Base-by-base conservation (phyloP, 2,113 vertebrate species). In the Notothenia coriiceps region DNA sequence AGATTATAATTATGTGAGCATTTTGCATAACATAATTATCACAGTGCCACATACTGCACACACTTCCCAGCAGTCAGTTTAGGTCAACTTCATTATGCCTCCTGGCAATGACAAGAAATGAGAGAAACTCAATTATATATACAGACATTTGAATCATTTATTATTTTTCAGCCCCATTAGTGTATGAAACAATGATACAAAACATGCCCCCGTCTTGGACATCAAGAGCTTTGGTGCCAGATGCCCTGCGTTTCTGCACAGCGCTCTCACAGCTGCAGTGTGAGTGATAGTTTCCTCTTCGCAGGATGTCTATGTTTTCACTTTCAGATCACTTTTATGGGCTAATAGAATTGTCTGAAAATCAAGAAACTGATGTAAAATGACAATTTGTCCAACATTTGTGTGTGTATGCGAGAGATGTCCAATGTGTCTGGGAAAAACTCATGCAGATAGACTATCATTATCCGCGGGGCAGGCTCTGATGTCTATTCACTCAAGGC, bases 401-500 rank as follows among this genome's bases (percentile, higher is more conserved):
- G 17, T 87, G 56, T 70, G 57, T 67, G 77, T 64, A 43, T 68
- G 56, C 2, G 17, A 50, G 57, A 46, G 10, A 54, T 65, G 60
- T 50, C 79, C 76, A 71, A 14, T 70, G 63, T 84, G 64, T 73
- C 35, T 79, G 61, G 52, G 52, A 65, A 81, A 66, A 56, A 60
- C 63, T 69, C 35, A 13, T 40, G 77, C 47, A 33, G 60, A 64
- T 60, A 65, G 79, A 74, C 71, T 77, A 60, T 78, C 77, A 70
- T 67, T 63, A 10, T 81, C 74, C 77, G 70, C 49, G 5, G 59
- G 85, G 69, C 56, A 33, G 35, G 33, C 81, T 91, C 89, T 89
- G 80, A 90, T 80, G 87, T 89, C 72, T 74, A 11, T 46, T 79
- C 79, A 83, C 88, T 85, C 44, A 71, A 70, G 84, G 86, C 87